These are phyloP conservation scores for Planococcus citri DNA, from an alignment of 1,140 invertebrate species.

Conservation along the genomic window DNA sequence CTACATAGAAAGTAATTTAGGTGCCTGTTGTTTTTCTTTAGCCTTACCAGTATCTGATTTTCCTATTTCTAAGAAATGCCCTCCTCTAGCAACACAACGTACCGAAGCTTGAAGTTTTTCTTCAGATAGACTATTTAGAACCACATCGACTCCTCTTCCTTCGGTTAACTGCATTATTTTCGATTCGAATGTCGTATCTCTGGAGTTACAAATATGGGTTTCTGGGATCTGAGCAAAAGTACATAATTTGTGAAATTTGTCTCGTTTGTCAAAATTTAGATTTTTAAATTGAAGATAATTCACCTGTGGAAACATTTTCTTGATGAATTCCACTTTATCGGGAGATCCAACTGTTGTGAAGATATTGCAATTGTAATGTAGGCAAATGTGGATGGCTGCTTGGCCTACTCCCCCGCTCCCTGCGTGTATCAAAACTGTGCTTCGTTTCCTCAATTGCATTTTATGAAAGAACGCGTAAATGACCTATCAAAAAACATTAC, in stretches of 20 bases:
- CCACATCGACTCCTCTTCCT: constrained; percentile 56
- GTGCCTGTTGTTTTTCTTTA: no score
- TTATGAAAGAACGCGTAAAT: constrained; percentile 58
- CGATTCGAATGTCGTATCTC: constrained; percentile 54
- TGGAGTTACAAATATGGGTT: constrained; percentile 55
- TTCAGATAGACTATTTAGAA: constrained; percentile 62
- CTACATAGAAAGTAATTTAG: no score
- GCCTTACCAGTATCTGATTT: constrained; percentile 48
- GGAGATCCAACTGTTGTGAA: constrained; percentile 57
- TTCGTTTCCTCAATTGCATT: constrained; percentile 44
- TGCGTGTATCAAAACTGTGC: constrained; percentile 57
- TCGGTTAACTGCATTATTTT: constrained; percentile 45
- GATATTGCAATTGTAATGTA: no score
- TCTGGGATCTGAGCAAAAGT: constrained; percentile 44
- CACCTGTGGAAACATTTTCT: constrained; percentile 44
- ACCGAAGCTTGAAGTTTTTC: constrained; percentile 51
- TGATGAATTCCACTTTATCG: constrained; percentile 56
- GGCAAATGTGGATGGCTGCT: no score
- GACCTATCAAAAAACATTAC: constrained; percentile 31
- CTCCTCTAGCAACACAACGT: constrained; percentile 46
- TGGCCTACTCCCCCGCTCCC: constrained; percentile 65
- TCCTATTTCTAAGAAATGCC: constrained; percentile 56
- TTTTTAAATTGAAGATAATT: no score
- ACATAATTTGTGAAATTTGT: no score
- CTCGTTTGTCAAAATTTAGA: no score